These are phyloP conservation scores for Sebastes nivosus DNA, from an alignment of 2,797 vertebrate species.

Conservation along the genomic window DNA sequence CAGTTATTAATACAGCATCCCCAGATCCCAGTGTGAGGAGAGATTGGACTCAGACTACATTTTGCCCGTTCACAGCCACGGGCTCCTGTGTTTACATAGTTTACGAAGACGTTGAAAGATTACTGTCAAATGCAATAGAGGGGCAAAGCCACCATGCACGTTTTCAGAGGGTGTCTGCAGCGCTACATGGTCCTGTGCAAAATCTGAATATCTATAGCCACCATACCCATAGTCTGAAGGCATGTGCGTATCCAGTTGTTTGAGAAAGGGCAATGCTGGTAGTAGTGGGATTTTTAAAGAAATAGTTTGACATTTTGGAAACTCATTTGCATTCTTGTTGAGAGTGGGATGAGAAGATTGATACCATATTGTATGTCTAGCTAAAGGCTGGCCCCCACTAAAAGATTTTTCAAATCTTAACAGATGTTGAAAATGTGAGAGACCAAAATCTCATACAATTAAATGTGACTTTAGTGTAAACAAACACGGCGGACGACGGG, in stretches of 20 bases:
- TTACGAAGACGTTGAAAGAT: slow-evolving; percentile 75
- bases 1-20: slow-evolving; percentile 47
- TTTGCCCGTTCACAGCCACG: slow-evolving; percentile 39
- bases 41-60: slow-evolving; percentile 59
- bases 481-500: too few species aligned
- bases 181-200: slow-evolving; percentile 52
- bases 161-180: slow-evolving; percentile 39
- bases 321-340: neutral
- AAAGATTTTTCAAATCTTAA: too few species aligned
- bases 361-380: neutral
- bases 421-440: too few species aligned
- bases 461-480: too few species aligned
- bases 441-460: too few species aligned
- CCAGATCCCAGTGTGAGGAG: slow-evolving; percentile 38
- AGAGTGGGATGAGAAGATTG: neutral
- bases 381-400: too few species aligned
- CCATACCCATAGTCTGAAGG: slow-evolving; percentile 27
- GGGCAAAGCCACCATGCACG: slow-evolving; percentile 64
- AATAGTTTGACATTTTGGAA: neutral
- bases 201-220: slow-evolving; percentile 51
- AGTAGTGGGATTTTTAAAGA: neutral
- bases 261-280: slow-evolving; percentile 42
- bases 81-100: slow-evolving; percentile 76
- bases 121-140: slow-evolving; percentile 69
- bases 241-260: slow-evolving; percentile 37